phyloP scores from a whole-genome alignment of 2,797 vertebrate species.

The Astyanax mexicanus region DNA sequence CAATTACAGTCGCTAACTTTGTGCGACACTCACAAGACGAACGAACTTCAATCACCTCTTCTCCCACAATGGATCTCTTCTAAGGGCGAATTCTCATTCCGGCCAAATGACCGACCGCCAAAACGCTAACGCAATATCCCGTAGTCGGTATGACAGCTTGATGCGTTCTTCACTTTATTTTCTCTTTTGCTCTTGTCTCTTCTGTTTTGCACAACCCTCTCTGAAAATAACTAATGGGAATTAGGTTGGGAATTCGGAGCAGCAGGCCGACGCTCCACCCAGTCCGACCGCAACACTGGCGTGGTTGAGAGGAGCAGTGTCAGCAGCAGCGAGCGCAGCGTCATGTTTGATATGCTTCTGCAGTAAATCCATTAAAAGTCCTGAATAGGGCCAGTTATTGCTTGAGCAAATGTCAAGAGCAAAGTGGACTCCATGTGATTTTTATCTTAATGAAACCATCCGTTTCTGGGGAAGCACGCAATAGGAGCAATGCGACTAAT shows the following conservation, averaged over 20 bases:
- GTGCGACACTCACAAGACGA: constrained; percentile 33
- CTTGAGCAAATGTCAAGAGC: constrained; percentile 26
- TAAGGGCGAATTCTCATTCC: constrained; percentile 35
- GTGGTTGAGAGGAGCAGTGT: constrained; percentile 1
- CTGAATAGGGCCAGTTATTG: constrained; percentile 30
- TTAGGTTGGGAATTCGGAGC: constrained; percentile 40
- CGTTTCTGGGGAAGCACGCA: constrained; percentile 14
- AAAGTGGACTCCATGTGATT: constrained; percentile 21
- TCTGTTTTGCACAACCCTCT: constrained; percentile 19
- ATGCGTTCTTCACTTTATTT: constrained; percentile 32
- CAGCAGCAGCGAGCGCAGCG: constrained; percentile 19
- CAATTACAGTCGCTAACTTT: constrained; percentile 6
- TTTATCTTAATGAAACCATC: constrained; percentile 39
- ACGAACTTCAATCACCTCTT: constrained; percentile 35
- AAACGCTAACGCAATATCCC: constrained; percentile 16
- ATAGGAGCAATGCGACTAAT: constrained; percentile 3
- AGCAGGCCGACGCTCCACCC: constrained; percentile 37
- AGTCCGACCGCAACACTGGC: constrained; percentile 37
- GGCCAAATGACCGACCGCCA: constrained; percentile 20
- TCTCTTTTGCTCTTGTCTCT: background rate
- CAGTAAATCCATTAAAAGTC: constrained; percentile 39
- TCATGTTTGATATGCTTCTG: constrained; percentile 31
- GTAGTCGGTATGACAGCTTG: constrained; percentile 31
- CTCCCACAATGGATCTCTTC: constrained; percentile 40
- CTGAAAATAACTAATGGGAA: constrained; percentile 29